Base-by-base conservation (phyloP, 2,888 invertebrate species). In the Pyralis farinalis region DNA sequence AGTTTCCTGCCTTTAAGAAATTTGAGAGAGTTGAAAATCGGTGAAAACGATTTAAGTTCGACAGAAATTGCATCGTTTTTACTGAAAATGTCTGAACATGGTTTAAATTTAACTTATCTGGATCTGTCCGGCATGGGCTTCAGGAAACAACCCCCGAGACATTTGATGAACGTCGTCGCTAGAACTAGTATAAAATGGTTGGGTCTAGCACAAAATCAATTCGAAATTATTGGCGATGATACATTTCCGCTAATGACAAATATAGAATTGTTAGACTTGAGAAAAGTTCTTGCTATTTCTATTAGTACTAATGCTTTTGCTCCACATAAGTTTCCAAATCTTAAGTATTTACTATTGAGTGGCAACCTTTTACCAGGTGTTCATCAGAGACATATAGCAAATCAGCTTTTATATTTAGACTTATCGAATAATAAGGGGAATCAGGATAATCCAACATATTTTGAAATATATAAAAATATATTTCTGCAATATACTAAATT, bases 171-270 rank as follows among this genome's bases (percentile, higher is more conserved):
- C 42, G 72, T 86, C 0, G 85, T 92, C 35, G 88, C 90, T 4
- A 68, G 79, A 9, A 84, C 90, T 0, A 90, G 86, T 1, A 80
- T 92, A 29, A 83, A 74, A 20, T 67, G 71, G 34, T 64, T 92
- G 31, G 76, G 74, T 38, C 57, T 92, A 29, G 76, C 90, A 0
- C 67, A 83, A 36, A 92, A 92, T 57, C 91, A 91, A 51, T 91
- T 92, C 54, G 91, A 91, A 70, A 62, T 81, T 1, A 79, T 92
- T 5, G 56, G 60, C 7, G 75, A 85, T 7, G 71, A 85, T n/a
- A 66, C 74, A 2, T 92, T 92, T 58, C 91, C 92, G 1, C 42
- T 39, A 30, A 92, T 92, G 91, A 68, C 77, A 0, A 88, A 90
- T 44, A 69, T 93, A 38, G 77, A 88, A 55, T 51, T 85, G 0